These are phyloP conservation scores for Henricia sp. DNA, from an alignment of 53 echinoderm and acorn worm genomes.

Conservation along the genomic window DNA sequence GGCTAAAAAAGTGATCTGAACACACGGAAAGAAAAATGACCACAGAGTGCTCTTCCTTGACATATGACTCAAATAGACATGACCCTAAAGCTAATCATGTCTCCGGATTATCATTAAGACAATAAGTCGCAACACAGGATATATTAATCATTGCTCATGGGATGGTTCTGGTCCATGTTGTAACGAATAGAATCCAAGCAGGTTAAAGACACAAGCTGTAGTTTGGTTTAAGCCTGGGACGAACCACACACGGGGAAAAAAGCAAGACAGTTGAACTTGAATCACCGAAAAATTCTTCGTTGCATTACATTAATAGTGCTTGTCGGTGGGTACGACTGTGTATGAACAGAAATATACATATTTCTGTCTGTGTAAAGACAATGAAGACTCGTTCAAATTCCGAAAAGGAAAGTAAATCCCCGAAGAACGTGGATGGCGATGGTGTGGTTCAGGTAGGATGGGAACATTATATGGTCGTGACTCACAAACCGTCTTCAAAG, in stretches of 20 bases:
- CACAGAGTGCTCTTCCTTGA: neutral
- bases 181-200: neutral
- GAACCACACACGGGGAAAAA: neutral
- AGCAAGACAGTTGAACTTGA: neutral
- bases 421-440: no score
- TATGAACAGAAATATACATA: no score
- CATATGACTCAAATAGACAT: slow-evolving; percentile 37
- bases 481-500: no score
- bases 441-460: no score
- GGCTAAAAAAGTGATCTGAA: neutral
- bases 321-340: no score
- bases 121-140: slow-evolving; percentile 38
- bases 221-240: neutral
- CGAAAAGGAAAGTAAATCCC: no score
- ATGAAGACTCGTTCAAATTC: no score
- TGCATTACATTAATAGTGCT: no score
- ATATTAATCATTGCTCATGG: slow-evolving; percentile 31
- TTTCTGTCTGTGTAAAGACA: no score
- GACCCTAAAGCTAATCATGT: slow-evolving; percentile 14
- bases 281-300: no score
- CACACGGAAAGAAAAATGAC: neutral
- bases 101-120: slow-evolving; percentile 35
- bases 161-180: slow-evolving; percentile 3
- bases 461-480: no score
- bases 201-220: neutral